Evolutionary conservation across 2,888 invertebrate genomes (phyloP).

Genomic region (Drosophila fungiperda): DNA sequence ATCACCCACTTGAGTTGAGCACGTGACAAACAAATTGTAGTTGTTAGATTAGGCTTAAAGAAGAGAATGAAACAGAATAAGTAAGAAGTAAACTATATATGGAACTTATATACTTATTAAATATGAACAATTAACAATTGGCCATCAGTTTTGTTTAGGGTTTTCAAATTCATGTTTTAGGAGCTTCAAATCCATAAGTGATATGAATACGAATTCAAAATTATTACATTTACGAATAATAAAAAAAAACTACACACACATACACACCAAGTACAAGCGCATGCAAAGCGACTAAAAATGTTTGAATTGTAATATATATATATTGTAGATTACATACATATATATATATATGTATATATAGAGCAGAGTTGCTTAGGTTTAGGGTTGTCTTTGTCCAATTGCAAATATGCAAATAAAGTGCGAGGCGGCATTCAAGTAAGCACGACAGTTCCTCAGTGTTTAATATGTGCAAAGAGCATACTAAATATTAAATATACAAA

Average conservation of each 20-base stretch:
- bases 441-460: constrained; percentile 82
- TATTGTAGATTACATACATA: constrained; percentile 27
- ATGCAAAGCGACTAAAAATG: constrained; percentile 47
- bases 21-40: constrained; percentile 77
- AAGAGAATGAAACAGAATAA: constrained; percentile 20
- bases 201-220: constrained; percentile 80
- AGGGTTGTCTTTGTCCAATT: constrained; percentile 64
- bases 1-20: constrained; percentile 67
- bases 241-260: constrained; percentile 13
- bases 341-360: not conserved
- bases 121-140: constrained; percentile 41
- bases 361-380: constrained; percentile 56
- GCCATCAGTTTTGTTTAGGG: constrained; percentile 68
- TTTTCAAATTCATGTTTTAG: constrained; percentile 79
- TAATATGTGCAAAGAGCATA: constrained; percentile 59
- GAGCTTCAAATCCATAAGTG: constrained; percentile 75
- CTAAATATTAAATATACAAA: constrained; percentile 37
- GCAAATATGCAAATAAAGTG: constrained; percentile 49
- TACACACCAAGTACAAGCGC: constrained; percentile 72
- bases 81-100: constrained; percentile 3
- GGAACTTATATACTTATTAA: constrained; percentile 27
- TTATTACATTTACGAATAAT: constrained; percentile 57
- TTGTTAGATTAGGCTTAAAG: constrained; percentile 61
- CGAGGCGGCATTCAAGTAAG: constrained; percentile 70
- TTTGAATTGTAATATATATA: constrained; percentile 26